These are phyloP conservation scores for Callimorpha dominula DNA, from an alignment of 2,888 invertebrate species.

Conservation along the genomic window DNA sequence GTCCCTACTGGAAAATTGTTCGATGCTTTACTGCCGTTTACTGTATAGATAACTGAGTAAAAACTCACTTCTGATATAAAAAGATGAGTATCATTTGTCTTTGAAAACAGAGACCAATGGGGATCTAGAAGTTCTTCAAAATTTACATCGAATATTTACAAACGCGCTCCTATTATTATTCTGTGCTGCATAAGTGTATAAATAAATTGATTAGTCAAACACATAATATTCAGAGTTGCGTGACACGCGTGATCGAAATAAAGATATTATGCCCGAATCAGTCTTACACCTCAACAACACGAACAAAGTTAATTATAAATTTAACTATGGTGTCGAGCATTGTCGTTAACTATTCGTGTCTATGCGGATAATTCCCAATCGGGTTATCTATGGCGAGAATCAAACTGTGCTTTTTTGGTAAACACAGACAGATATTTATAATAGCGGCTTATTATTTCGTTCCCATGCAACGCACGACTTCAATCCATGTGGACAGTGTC, in stretches of 20 bases:
- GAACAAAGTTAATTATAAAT: constrained; percentile 6
- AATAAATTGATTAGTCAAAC: constrained; percentile 11
- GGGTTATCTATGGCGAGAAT: background rate
- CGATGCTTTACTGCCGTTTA: background rate
- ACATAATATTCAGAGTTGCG: background rate
- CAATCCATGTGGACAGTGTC: too few species aligned
- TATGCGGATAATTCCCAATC: background rate
- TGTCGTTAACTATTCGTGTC: background rate
- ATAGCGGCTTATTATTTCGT: background rate
- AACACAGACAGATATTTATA: background rate
- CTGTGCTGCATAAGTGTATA: background rate
- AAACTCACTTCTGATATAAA: background rate
- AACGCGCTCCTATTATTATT: background rate
- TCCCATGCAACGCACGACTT: background rate
- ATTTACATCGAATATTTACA: background rate
- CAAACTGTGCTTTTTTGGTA: background rate
- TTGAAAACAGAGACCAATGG: too few species aligned
- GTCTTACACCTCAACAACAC: background rate
- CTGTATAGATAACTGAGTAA: background rate
- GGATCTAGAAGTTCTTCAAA: background rate
- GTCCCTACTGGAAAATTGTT: background rate
- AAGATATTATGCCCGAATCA: constrained; percentile 2
- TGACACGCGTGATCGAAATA: constrained; percentile 12
- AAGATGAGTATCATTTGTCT: background rate
- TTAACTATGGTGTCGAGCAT: constrained; percentile 1